phyloP scores from a whole-genome alignment of 2,888 invertebrate species.

The Alcis repandata region DNA sequence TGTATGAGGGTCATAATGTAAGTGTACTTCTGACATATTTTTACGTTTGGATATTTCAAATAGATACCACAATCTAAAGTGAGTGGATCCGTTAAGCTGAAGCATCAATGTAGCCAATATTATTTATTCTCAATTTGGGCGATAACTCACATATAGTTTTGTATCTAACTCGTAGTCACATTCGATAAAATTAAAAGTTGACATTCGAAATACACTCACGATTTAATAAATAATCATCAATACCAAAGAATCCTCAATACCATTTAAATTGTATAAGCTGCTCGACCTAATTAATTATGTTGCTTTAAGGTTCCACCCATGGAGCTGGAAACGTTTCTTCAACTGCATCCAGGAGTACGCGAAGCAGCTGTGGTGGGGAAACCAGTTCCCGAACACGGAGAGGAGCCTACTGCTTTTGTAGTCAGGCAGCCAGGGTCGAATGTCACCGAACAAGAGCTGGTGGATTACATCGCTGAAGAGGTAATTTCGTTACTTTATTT shows the following conservation, averaged over 20 bases:
- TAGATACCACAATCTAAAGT: too few relatives aligned
- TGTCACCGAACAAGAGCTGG: constrained; percentile 85
- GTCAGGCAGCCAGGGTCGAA: constrained; percentile 85
- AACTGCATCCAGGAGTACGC: constrained; percentile 89
- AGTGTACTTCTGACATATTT: constrained; percentile 19
- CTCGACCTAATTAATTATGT: neutral
- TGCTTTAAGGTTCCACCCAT: constrained; percentile 90
- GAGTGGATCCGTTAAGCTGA: too few relatives aligned
- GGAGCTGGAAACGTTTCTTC: constrained; percentile 92
- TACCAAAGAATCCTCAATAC: too few relatives aligned
- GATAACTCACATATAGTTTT: too few relatives aligned
- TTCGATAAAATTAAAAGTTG: too few relatives aligned
- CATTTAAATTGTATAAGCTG: too few relatives aligned
- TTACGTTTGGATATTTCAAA: neutral
- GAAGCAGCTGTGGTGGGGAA: constrained; percentile 93
- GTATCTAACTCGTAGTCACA: too few relatives aligned
- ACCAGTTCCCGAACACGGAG: constrained; percentile 89
- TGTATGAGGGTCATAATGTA: constrained; percentile 66
- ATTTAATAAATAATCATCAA: too few relatives aligned
- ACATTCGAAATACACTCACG: too few relatives aligned
- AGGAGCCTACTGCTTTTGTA: constrained; percentile 91
- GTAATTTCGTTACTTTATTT: constrained; percentile 44
- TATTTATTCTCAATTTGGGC: too few relatives aligned
- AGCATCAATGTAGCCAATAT: too few relatives aligned
- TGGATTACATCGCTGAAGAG: constrained; percentile 80